Percentiles rank a stretch among this genome's conserved stretches.
Conservation (phyloP, 2,888 invertebrate species). For the Xestia xanthographa region DNA sequence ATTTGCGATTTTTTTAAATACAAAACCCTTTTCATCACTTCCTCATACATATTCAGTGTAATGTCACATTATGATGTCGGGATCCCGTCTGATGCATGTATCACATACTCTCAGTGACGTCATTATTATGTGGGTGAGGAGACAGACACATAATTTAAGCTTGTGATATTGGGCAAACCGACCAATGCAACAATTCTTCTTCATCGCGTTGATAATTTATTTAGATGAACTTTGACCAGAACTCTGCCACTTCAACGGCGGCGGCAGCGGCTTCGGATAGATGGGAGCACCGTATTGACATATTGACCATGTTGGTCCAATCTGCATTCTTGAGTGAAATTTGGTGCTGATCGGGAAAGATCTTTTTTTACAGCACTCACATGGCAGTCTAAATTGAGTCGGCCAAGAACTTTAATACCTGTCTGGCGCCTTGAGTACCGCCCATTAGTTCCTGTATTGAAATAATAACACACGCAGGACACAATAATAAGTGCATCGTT, state of each 20-base stretch:
- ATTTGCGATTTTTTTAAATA: conserved; percentile 51
- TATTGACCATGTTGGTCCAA: not conserved
- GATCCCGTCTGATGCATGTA: conserved; percentile 30
- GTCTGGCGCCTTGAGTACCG: not conserved
- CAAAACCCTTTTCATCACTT: conserved; percentile 55
- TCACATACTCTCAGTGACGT: conserved; percentile 25
- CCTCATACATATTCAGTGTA: conserved; percentile 63
- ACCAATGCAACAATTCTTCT: not conserved
- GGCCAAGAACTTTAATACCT: not conserved
- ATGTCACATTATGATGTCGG: conserved; percentile 47
- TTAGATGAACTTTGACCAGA: not conserved
- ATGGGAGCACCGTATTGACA: not conserved
- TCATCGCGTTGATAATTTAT: not conserved
- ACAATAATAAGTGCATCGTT: too few species aligned
- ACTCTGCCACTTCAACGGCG: not conserved
- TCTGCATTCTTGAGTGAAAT: not conserved
- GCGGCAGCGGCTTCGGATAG: not conserved
- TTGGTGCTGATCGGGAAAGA: not conserved
- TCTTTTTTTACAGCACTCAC: not conserved
- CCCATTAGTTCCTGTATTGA: too few species aligned
- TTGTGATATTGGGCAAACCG: not conserved
- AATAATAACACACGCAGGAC: too few species aligned
- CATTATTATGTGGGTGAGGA: conserved; percentile 31
- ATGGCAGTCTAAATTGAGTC: not conserved
- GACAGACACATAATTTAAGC: not conserved